Base-by-base conservation (phyloP, 1,140 invertebrate genomes). In the Cheumatopsyche charites region DNA sequence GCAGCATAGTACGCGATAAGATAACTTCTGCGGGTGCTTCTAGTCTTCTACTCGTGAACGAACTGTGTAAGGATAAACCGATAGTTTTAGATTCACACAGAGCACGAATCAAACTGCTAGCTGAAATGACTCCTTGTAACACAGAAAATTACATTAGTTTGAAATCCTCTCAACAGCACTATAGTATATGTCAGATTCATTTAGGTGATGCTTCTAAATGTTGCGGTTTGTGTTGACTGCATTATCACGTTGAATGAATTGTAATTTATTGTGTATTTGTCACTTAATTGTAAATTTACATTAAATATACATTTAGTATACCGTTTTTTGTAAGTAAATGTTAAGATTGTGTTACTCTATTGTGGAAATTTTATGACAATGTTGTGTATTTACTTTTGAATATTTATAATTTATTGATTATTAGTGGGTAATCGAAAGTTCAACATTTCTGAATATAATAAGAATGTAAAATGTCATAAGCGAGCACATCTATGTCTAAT, bases 151-250 rank as follows among this genome's bases (percentile, higher is more conserved):
- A 23, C n/a, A 43, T 61, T 26, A 42, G 67, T 42, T 65, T 72
- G 42, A 72, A 72, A 21, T 61, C 62, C 6, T 47, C 36, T 29
- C 55, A 58, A 58, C 63, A 43, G 19, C 68, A 52, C 15, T 73
- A 76, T 21, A 71, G 62, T 45, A 49, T 87, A 47, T 88, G 87
- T 76, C 84, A 86, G 29, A 81, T 86, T 47, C 87, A 88, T 77
- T 79, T 87, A 43, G 85, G 84, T 52, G 84, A 86, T 63, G 80
- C 84, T 19, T 86, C 85, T 29, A 87, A 88, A 76, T 87, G 86
- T 72, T 87, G 87, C 77, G 87, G 85, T 77, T 85, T 87, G 67
- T 88, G 86, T 83, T 89, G 82, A 86, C 68, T 23, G 17, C 55
- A 29, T 23, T 36, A 13, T 66, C n/a, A n/a, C n/a, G 41, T n/a